Base-by-base conservation (phyloP, 2,113 vertebrate species). In the Perognathus longimembris region DNA sequence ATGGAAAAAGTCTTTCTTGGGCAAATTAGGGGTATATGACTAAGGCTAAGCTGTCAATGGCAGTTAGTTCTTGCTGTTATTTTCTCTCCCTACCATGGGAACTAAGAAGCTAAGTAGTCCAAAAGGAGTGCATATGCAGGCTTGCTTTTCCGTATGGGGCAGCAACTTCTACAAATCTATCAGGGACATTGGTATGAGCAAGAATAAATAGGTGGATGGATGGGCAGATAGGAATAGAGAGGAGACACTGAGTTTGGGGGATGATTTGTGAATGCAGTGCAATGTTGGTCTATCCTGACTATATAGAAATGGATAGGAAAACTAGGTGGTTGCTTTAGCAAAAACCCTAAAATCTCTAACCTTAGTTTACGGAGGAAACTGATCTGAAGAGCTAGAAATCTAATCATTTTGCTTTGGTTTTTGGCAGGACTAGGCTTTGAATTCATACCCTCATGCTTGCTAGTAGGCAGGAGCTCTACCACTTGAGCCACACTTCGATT, bases 31-130 rank as follows among this genome's bases (percentile, higher is more conserved):
- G 64, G 34, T 20, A 59, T 14, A 5, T 76, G 42, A 86, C 34
- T 90, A 73, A 34, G 54, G 81, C 74, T 77, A 71, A 81, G 63
- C 50, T 89, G 12, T 30, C n/a, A 75, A 82, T 71, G 42, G 64
- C 50, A 85, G 32, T 66, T 80, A 34, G 63, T 24, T 24, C 4
- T 54, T 54, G 50, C 50, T 54, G 50, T 18, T 17, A 70, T 57
- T 75, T 22, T 85, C 82, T 86, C 85, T 50, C 15, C 75, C 34
- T 38, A 30, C 28, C 3, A 42, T 1, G 32, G 24, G 45, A 89
- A n/a, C 59, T 17, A 45, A 71, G 66, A 67, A 30, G 14, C 30
- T 54, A 90, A 40, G n/a, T n/a, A 24, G 82, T 64, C 28, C 32
- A 67, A 36, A 77, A 21, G 38, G 12, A 24, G 63, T 30, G 20